Conservation (phyloP, 2,888 invertebrate genomes). For the Malthinus flaveolus region DNA sequence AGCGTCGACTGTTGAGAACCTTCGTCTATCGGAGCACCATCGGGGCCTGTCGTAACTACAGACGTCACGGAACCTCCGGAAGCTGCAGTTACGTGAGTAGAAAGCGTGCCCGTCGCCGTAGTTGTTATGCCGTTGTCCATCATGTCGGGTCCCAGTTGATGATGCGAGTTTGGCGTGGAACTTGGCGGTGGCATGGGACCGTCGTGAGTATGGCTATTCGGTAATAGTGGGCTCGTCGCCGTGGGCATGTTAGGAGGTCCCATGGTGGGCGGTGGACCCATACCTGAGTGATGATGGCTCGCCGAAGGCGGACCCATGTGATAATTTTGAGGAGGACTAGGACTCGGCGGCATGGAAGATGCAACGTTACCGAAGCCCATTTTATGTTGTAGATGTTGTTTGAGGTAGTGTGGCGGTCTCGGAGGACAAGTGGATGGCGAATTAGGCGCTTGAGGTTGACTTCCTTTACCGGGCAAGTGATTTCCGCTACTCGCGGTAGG, state of each 20-base stretch:
- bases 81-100: constrained; percentile 52
- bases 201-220: constrained; percentile 52
- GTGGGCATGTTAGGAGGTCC: constrained; percentile 71
- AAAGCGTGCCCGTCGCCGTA: constrained; percentile 60
- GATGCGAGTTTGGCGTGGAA: constrained; percentile 57
- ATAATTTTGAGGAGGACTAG: constrained; percentile 62
- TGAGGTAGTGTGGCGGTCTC: constrained; percentile 67
- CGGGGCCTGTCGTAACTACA: constrained; percentile 88
- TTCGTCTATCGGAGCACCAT: constrained; percentile 86
- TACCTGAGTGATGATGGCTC: constrained; percentile 55
- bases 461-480: constrained; percentile 44
- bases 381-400: constrained; percentile 73
- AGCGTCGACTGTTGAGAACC: constrained; percentile 91
- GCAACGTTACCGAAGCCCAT: constrained; percentile 60
- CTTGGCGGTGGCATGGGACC: constrained; percentile 61
- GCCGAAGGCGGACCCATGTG: constrained; percentile 62
- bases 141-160: constrained; percentile 53
- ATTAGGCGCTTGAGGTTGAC: constrained; percentile 51
- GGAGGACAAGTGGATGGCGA: constrained; percentile 58
- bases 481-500: constrained; percentile 39
- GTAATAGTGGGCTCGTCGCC: constrained; percentile 54
- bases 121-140: constrained; percentile 63
- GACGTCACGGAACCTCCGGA: constrained; percentile 74
- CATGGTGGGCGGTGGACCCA: constrained; percentile 60
- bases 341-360: constrained; percentile 62